A percentile compares a stretch with the other conserved stretches of the same genome.
phyloP scores from a whole-genome alignment of 2,797 vertebrate genomes.

The Manis crassicaudata region DNA sequence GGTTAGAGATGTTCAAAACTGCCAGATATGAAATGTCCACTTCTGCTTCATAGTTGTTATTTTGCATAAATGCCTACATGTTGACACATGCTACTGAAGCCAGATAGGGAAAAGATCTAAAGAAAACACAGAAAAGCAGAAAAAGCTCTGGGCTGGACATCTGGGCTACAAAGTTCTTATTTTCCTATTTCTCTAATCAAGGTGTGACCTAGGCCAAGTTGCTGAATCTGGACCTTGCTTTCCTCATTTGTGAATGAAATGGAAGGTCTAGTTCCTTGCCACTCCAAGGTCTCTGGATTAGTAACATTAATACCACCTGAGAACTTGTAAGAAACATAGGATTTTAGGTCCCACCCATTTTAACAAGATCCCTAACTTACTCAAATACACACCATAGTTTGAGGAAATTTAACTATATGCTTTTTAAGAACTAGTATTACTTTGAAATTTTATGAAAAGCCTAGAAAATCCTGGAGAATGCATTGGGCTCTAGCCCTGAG shows the following conservation, averaged over 20 bases:
- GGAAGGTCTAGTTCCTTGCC: background rate
- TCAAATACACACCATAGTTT: background rate
- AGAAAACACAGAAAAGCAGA: too few species aligned
- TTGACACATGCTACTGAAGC: too few species aligned
- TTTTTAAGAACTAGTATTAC: background rate
- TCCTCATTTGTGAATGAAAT: background rate
- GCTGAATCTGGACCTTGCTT: background rate
- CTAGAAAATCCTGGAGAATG: background rate
- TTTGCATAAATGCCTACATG: too few species aligned
- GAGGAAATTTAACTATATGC: background rate
- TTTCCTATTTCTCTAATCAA: too few species aligned
- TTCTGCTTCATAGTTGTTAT: too few species aligned
- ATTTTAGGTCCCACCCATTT: background rate
- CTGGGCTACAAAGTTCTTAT: too few species aligned
- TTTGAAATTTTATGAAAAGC: background rate
- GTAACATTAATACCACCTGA: background rate
- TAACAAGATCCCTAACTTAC: background rate
- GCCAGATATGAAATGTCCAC: too few species aligned
- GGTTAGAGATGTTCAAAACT: background rate
- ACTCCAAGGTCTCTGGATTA: background rate
- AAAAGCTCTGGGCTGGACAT: too few species aligned
- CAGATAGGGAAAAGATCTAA: too few species aligned
- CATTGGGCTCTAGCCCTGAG: background rate
- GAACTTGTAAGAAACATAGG: background rate
- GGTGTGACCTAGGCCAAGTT: background rate